phyloP scores from a whole-genome alignment of 1,140 invertebrate genomes.

The Drosophila bipectinata region DNA sequence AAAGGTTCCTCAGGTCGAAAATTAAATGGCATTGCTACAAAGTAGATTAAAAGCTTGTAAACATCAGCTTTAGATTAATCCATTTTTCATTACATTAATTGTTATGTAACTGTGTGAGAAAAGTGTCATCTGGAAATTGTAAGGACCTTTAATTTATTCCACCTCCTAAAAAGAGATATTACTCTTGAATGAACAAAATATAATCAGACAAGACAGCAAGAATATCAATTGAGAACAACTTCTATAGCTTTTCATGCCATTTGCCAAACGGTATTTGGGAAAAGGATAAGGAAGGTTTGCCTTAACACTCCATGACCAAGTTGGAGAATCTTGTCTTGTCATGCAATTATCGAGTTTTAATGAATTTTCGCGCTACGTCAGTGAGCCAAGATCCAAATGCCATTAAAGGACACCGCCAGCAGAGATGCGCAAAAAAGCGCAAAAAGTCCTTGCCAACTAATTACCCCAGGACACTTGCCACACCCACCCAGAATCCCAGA shows the following conservation, averaged over 20 bases:
- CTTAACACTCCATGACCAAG: conserved; percentile 16
- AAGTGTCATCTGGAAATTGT: neutral
- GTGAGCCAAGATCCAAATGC: conserved; percentile 35
- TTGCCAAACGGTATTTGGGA: conserved; percentile 6
- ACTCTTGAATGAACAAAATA: neutral
- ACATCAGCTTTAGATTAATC: neutral
- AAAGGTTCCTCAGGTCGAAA: neutral
- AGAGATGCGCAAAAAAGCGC: conserved; percentile 16
- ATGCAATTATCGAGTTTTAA: conserved; percentile 81
- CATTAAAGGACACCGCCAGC: conserved; percentile 38
- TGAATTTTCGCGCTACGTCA: conserved; percentile 74
- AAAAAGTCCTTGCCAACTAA: conserved; percentile 46
- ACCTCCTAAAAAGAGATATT: neutral
- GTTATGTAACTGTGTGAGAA: neutral
- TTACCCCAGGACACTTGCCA: conserved; percentile 57
- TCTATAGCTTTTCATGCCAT: conserved; percentile 23
- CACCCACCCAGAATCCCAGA: neutral
- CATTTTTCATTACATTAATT: neutral
- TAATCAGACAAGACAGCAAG: neutral
- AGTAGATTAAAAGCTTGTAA: neutral
- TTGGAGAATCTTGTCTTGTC: conserved; percentile 66
- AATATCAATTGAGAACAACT: conserved; percentile 22
- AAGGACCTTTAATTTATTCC: too few species aligned
- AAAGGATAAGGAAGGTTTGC: conserved; percentile 34
- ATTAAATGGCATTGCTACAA: neutral